A percentile compares a stretch with the other conserved stretches of the same genome.
These are phyloP conservation scores for Psilanteris sp. DNA, from an alignment of 1,140 invertebrate genomes.

Conservation along the genomic window DNA sequence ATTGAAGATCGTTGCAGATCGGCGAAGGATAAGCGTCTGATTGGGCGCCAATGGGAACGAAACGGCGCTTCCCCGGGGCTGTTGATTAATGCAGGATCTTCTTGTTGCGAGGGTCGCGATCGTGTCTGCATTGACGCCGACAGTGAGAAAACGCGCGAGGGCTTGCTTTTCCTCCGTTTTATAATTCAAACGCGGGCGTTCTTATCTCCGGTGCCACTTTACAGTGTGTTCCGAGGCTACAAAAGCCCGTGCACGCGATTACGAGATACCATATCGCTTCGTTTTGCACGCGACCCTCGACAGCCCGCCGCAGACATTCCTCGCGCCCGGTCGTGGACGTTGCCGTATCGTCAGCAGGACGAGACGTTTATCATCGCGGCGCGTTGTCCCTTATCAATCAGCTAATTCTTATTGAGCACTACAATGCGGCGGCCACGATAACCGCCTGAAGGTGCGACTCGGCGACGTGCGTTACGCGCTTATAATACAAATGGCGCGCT, in stretches of 20 bases:
- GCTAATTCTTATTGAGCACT: conserved; percentile 10
- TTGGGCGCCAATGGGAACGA: conserved; percentile 49
- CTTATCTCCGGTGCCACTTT: conserved; percentile 72
- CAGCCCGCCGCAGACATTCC: conserved; percentile 13
- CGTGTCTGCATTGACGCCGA: conserved; percentile 60
- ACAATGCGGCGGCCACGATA: too few species aligned
- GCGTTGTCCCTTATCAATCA: conserved; percentile 29
- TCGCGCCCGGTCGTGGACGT: conserved; percentile 10
- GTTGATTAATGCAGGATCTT: conserved; percentile 58
- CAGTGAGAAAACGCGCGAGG: conserved; percentile 58
- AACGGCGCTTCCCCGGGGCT: conserved; percentile 19
- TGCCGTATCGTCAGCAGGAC: background rate
- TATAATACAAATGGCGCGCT: too few species aligned
- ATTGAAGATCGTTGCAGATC: conserved; percentile 35
- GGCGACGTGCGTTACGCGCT: too few species aligned
- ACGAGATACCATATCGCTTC: conserved; percentile 74
- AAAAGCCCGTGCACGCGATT: conserved; percentile 75
- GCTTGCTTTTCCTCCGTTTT: conserved; percentile 62
- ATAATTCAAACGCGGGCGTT: conserved; percentile 69
- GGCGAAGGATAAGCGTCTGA: conserved; percentile 28
- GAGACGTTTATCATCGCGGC: background rate
- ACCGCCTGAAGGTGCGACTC: too few species aligned
- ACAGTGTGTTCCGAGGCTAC: conserved; percentile 69
- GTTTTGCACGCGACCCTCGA: conserved; percentile 69
- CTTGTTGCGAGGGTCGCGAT: conserved; percentile 49